These are phyloP conservation scores for Datnioides undecimradiatus DNA, from an alignment of 2,113 vertebrate species.

Conservation along the genomic window DNA sequence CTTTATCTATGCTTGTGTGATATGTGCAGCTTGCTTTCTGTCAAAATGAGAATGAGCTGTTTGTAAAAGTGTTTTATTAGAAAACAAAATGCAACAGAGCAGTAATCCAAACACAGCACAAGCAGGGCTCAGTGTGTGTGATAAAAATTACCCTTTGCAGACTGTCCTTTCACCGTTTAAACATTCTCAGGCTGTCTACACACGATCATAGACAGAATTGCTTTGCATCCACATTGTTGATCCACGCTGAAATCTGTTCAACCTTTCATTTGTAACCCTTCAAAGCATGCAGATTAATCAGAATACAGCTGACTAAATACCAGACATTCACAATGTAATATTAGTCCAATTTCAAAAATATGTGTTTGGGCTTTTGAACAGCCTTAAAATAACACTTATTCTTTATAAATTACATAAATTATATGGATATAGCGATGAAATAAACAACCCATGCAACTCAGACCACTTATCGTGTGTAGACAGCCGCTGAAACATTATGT, in stretches of 20 bases:
- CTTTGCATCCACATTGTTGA: neutral
- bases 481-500: conserved; percentile 83
- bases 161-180: conserved; percentile 89
- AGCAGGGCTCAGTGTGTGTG: conserved; percentile 89
- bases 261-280: neutral
- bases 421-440: neutral
- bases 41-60: conserved; percentile 1
- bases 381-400: conserved; percentile 7
- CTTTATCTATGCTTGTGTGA: neutral
- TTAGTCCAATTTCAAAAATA: conserved; percentile 19
- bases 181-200: conserved; percentile 88
- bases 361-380: conserved; percentile 10
- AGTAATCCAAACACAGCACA: conserved; percentile 83
- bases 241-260: neutral
- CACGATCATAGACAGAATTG: conserved; percentile 27
- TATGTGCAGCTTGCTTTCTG: neutral
- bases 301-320: neutral
- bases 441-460: conserved; percentile 18
- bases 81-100: conserved; percentile 86
- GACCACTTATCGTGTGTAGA: conserved; percentile 43
- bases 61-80: conserved; percentile 85
- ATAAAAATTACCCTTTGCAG: conserved; percentile 89
- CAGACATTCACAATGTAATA: neutral
- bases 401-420: conserved; percentile 25
- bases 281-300: neutral